Conservation (phyloP, 2,113 vertebrate genomes). For the Bufo gargarizans region DNA sequence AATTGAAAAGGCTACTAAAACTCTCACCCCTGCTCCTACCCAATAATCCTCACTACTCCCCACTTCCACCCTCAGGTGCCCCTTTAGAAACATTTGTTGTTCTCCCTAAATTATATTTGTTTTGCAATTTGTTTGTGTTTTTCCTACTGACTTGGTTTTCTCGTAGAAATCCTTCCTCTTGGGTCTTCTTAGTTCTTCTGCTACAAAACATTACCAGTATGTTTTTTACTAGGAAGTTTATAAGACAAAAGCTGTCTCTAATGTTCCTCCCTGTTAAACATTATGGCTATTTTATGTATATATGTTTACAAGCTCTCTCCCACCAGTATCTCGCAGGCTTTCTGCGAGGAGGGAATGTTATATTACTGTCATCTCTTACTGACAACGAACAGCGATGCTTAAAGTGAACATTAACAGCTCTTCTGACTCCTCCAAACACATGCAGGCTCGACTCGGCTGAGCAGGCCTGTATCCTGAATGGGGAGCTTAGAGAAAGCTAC, state of each 20-base stretch:
- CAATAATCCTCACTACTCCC: not conserved
- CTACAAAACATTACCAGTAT: constrained; percentile 28
- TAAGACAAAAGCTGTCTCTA: constrained; percentile 32
- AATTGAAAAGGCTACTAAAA: no score
- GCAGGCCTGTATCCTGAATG: no score
- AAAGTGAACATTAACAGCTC: no score
- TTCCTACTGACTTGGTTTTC: not conserved
- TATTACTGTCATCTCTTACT: not conserved
- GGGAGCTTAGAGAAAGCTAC: no score
- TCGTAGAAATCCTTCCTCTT: constrained; percentile 7
- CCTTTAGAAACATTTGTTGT: not conserved
- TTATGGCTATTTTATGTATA: constrained; percentile 37
- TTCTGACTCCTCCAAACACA: no score
- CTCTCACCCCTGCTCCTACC: not conserved
- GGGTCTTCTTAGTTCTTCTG: constrained; percentile 4
- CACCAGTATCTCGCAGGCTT: not conserved
- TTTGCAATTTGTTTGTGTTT: not conserved
- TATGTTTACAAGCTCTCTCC: constrained; percentile 29
- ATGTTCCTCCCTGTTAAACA: constrained; percentile 31
- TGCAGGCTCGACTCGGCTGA: no score
- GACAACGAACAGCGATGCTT: not conserved
- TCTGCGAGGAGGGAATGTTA: not conserved
- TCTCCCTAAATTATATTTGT: not conserved
- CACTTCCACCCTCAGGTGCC: not conserved
- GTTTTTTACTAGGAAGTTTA: constrained; percentile 17